Base-by-base conservation (phyloP, 2,888 invertebrate genomes). In the Leptinotarsa haldemani region DNA sequence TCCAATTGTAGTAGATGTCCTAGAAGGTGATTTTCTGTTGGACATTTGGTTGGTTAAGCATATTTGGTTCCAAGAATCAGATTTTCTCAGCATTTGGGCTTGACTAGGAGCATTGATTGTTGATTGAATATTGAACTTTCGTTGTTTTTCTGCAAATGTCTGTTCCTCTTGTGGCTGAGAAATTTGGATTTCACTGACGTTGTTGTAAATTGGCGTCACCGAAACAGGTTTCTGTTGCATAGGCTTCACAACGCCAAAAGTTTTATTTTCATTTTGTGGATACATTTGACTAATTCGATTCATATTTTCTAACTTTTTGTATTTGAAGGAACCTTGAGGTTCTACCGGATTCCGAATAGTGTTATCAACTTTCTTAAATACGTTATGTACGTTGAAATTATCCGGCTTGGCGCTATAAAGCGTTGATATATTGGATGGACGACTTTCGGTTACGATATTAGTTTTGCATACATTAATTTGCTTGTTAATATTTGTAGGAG, bases 21-120 rank as follows among this genome's bases (percentile, higher is more conserved):
- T 30, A 40, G 69, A 50, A 4, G 87, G 83, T 3, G 86, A 84
- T 16, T 87, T 88, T 76, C 89, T 85, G 47, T 75, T 68, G 16
- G 74, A 61, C 4, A 66, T 69, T 71, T 80, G 80, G 70, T 75
- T 77, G 9, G 79, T 80, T 73, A 79, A 61, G 75, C 90, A 90
- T 75, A 94, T 89, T 83, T 94, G 94, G 84, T 94, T 93, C 95
- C 94, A 95, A 4, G 94, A 94, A 84, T 94, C 94, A 12, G 94
- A 94, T 85, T 94, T 93, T 81, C 90, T 91, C 13, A 91, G 83
- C n/a, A 86, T 86, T 22, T 56, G 56, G 13, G 25, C 56, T 56
- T 56, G 56, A 22, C 13, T 56, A 13, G 56, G 56, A 4, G 83
- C 81, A 52, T 82, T 84, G 25, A 83, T 83, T 2, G 86, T 82